Evolutionary conservation across 1,140 invertebrate species (phyloP).

Genomic region (Brachionus sp.): DNA sequence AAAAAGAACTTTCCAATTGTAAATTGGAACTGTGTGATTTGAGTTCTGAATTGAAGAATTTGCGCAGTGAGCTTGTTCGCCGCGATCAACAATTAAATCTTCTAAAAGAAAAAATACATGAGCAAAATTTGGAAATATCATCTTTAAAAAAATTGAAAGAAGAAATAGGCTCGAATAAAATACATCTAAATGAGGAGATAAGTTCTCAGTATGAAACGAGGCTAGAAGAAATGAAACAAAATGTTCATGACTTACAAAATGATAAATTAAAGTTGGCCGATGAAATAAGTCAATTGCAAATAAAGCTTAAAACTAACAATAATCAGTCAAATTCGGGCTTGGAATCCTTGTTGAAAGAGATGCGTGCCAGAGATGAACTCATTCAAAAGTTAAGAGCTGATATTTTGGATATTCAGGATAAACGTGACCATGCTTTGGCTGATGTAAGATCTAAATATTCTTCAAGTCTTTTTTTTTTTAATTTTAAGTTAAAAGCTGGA

Average conservation of each 20-base stretch:
- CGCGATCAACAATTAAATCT: slow-evolving; percentile 10
- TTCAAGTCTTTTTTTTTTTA: background rate
- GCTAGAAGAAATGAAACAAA: slow-evolving; percentile 52
- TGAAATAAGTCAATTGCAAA: slow-evolving; percentile 50
- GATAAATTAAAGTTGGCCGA: slow-evolving; percentile 53
- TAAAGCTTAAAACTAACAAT: slow-evolving; percentile 50
- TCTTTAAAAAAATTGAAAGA: background rate
- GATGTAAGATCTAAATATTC: slow-evolving; percentile 50
- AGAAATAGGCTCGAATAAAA: background rate
- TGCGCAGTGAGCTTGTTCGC: background rate
- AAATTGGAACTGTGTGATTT: slow-evolving; percentile 19
- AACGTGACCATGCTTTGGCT: slow-evolving; percentile 52
- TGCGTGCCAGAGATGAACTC: slow-evolving; percentile 56
- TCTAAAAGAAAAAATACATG: slow-evolving; percentile 23
- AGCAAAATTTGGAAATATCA: slow-evolving; percentile 20
- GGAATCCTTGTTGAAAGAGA: slow-evolving; percentile 53
- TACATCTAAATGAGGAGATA: background rate
- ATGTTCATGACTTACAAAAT: slow-evolving; percentile 53
- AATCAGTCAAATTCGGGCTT: slow-evolving; percentile 52
- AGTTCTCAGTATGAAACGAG: slow-evolving; percentile 52
- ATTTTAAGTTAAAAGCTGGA: slow-evolving; percentile 9
- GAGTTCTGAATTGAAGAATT: background rate
- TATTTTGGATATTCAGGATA: slow-evolving; percentile 55
- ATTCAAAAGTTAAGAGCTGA: slow-evolving; percentile 56
- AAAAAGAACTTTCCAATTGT: background rate